These are phyloP conservation scores for Dasypolia templi DNA, from an alignment of 2,888 invertebrate genomes.

Conservation along the genomic window DNA sequence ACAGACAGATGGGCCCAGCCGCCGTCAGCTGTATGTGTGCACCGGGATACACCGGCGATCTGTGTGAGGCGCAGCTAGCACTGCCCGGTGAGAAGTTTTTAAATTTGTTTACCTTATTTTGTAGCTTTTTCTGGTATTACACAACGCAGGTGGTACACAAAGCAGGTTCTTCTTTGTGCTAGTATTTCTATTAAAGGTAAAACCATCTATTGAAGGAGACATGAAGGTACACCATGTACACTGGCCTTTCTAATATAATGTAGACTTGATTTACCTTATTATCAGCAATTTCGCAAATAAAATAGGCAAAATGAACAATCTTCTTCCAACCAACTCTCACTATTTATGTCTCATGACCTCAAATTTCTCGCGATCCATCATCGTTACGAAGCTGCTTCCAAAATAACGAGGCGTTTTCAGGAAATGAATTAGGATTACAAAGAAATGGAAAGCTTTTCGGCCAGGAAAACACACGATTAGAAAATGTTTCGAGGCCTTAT, in stretches of 20 bases:
- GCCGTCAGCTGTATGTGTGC: constrained; percentile 93
- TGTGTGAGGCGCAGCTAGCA: neutral
- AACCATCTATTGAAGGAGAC: too few relatives aligned
- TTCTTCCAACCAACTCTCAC: neutral
- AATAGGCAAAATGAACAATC: neutral
- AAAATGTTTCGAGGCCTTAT: neutral
- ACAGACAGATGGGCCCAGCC: constrained; percentile 91
- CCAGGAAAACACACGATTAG: neutral
- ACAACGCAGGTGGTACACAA: too few relatives aligned
- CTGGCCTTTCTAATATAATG: too few relatives aligned
- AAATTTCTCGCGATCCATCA: constrained; percentile 55
- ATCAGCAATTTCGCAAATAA: neutral
- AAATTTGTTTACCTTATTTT: neutral
- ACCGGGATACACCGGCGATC: constrained; percentile 88
- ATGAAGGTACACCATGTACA: neutral
- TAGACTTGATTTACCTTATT: neutral
- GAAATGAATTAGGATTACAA: constrained; percentile 63
- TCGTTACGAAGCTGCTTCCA: constrained; percentile 54
- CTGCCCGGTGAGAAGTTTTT: neutral
- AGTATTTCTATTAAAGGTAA: neutral
- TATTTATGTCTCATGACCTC: constrained; percentile 8
- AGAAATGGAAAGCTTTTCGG: constrained; percentile 11
- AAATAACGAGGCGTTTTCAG: constrained; percentile 48
- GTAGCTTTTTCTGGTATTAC: neutral
- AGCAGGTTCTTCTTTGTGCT: neutral